Evolutionary conservation across 2,113 vertebrate species (phyloP).

Genomic region (Lycaon pictus): DNA sequence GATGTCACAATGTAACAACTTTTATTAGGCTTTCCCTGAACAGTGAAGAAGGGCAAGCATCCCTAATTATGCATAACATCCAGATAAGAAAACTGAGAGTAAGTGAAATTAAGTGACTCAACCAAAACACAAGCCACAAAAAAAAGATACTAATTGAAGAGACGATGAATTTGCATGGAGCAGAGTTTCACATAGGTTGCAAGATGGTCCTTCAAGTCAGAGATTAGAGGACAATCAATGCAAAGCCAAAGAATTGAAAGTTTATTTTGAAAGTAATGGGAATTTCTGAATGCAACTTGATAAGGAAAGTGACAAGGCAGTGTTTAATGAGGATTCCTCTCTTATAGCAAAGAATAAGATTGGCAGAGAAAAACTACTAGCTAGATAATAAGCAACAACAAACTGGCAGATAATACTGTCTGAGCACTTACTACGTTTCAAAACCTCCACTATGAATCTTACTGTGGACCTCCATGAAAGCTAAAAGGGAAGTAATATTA

Average conservation of each 20-base stretch:
- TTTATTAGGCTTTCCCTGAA: constrained; percentile 30
- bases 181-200: not conserved
- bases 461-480: not conserved
- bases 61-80: not conserved
- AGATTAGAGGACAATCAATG: not conserved
- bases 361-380: not conserved
- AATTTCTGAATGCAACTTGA: constrained; percentile 5
- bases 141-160: not conserved
- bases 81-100: constrained; percentile 28
- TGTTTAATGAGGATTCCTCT: not conserved
- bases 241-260: not conserved
- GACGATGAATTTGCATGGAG: not conserved
- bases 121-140: not conserved
- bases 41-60: not conserved
- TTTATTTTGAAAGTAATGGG: constrained; percentile 8
- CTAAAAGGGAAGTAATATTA: not conserved
- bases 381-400: not conserved
- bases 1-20: not conserved
- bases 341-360: not conserved
- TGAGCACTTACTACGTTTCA: not conserved
- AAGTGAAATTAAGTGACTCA: constrained; percentile 59
- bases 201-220: not conserved
- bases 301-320: not conserved
- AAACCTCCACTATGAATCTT: not conserved
- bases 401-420: not conserved